Evolutionary conservation across 35 echinoderm and acorn worm species (phyloP), one percentile per base, ranked within the genome.

Genomic region (Heliocidaris erythrogramma): DNA sequence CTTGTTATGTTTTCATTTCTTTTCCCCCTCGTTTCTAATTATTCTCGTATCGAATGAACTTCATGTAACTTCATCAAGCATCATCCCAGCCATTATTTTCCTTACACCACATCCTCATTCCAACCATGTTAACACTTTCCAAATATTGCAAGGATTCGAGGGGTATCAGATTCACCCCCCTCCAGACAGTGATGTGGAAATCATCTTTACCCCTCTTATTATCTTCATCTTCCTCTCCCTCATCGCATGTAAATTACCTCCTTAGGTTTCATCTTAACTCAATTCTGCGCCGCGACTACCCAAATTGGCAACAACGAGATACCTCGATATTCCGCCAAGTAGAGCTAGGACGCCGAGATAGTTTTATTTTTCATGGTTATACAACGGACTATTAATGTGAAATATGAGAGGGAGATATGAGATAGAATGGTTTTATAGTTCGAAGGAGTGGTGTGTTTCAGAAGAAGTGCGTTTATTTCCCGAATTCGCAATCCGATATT

Each of bases 171-270:
- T 92, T 92, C 30, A 30, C n/a, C n/a, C 91, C 91, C 91, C 91
- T 92, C 91, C 31, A 92, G 91, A 48, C 48, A 59, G n/a, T 78
- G 91, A 89, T 89, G 87, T 12, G 31, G 47, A 89, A 42, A 92
- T 92, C 29, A 92, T 59, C 91, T 92, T 48, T 92, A 49, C 29
- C 48, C 32, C 91, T 92, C 91, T 92, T 56, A 48, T 48, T 89
- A 31, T 59, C 91, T 52, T 50, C 50, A 49, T 59, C 91, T 49
- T 92, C 11, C 29, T 92, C 29, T 59, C 91, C 91, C 49, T 92
- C 48, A 52, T 52, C 91, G 49, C 30, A 92, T 92, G 91, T 92
- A 92, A 92, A 92, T 92, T 92, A 48, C 91, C 48, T 92, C 31
- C 91, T 92, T 48, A 13, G 91, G 91, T 92, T 92, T 50, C 91